A percentile compares a stretch with the other conserved stretches of the same genome.
Conservation (phyloP, 2,888 invertebrate genomes). For the Diarsia mendica region DNA sequence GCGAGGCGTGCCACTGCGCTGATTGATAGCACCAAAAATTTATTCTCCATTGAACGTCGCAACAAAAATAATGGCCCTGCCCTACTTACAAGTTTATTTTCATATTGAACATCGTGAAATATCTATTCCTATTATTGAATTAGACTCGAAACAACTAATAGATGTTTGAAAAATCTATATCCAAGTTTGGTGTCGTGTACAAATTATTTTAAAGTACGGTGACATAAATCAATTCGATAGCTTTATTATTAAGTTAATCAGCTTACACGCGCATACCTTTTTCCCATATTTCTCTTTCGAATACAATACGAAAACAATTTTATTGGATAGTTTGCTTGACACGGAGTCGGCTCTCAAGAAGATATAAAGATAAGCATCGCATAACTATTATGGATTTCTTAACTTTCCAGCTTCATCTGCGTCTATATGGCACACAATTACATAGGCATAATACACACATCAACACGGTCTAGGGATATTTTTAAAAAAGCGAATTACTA, state of each 20-base stretch:
- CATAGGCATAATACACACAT: conserved; percentile 66
- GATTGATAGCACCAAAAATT: conserved; percentile 58
- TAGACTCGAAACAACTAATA: conserved; percentile 53
- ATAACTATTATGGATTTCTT: conserved; percentile 67
- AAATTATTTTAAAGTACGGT: conserved; percentile 65
- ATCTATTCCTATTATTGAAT: conserved; percentile 60
- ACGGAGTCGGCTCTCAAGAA: conserved; percentile 56
- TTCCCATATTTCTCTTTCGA: conserved; percentile 59
- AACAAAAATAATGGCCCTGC: conserved; percentile 49
- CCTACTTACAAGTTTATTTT: conserved; percentile 50
- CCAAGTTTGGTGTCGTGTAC: conserved; percentile 58
- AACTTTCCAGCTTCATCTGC: conserved; percentile 65
- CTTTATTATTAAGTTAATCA: conserved; percentile 67
- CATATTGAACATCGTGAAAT: conserved; percentile 49
- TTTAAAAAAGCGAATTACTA: no score
- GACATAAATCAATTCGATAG: conserved; percentile 61
- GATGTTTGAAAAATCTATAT: conserved; percentile 63
- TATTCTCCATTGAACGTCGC: conserved; percentile 42
- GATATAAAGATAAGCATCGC: conserved; percentile 64
- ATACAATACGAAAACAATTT: conserved; percentile 65
- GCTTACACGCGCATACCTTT: conserved; percentile 58
- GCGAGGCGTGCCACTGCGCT: conserved; percentile 47
- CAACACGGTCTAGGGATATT: no score
- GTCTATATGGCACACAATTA: conserved; percentile 64
- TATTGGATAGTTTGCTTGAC: conserved; percentile 61